A percentile compares a stretch with the other conserved stretches of the same genome.
Conservation (phyloP, 1,140 invertebrate species). For the Andricus grossulariae region DNA sequence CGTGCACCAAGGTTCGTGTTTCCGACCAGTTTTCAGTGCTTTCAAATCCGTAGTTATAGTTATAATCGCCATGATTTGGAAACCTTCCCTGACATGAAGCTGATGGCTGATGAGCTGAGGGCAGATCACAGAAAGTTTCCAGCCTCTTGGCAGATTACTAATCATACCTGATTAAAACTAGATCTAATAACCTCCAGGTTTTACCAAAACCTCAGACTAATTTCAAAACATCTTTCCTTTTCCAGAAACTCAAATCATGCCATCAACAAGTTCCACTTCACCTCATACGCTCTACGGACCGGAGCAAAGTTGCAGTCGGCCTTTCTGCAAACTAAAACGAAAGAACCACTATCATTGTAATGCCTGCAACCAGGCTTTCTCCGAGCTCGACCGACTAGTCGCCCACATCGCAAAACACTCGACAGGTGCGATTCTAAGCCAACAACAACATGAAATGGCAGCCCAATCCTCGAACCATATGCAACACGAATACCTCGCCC, state of each 20-base stretch:
- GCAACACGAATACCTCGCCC: constrained; percentile 67
- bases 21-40: constrained; percentile 66
- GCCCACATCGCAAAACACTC: constrained; percentile 85
- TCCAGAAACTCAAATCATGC: constrained; percentile 71
- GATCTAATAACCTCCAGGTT: constrained; percentile 34
- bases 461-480: constrained; percentile 57
- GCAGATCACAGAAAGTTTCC: background rate
- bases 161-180: background rate
- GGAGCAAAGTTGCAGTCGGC: constrained; percentile 84
- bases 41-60: constrained; percentile 57
- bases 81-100: background rate
- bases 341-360: constrained; percentile 91
- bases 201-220: constrained; percentile 39
- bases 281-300: constrained; percentile 76
- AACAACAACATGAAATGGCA: constrained; percentile 69
- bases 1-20: constrained; percentile 77
- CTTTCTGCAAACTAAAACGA: constrained; percentile 91
- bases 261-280: constrained; percentile 70
- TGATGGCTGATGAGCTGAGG: no score
- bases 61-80: background rate
- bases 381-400: constrained; percentile 81
- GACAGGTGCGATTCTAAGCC: constrained; percentile 76
- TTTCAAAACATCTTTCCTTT: constrained; percentile 43
- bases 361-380: constrained; percentile 90
- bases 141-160: background rate